Base-by-base conservation (phyloP, 2,797 vertebrate genomes). In the Aldrovandia affinis region DNA sequence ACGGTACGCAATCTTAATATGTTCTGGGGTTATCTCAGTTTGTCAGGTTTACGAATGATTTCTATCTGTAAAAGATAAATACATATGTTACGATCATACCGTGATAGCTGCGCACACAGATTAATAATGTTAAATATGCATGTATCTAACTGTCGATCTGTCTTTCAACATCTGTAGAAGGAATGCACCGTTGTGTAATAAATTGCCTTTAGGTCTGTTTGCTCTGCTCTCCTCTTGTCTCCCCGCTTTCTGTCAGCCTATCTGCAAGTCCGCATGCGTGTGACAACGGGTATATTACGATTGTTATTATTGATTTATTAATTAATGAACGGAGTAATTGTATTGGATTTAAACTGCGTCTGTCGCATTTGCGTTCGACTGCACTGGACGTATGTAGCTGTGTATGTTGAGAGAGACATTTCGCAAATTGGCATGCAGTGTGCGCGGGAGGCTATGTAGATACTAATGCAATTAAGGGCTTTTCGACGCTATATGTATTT, bases 21-120 rank as follows among this genome's bases (percentile, higher is more conserved):
- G 85, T 84, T 85, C 75, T 87, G 83, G 2, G 80, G 87, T 89
- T 83, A 89, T 85, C 88, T 84, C 83, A 42, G 83, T 86, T 8
- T 70, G 33, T 44, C 47, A 81, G 39, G 39, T 33, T 65, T 9
- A 25, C 57, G 9, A 20, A 36, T 39, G 9, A 42, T 73, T 54
- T 54, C 14, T 52, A 61, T 84, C 78, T 52, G 82, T 36, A 77
- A 57, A 83, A 61, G 75, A 61, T 78, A 30, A 33, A 70, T n/a
- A 80, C 14, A 54, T 80, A 28, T 50, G 30, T 50, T n/a, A 33
- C 47, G 14, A 52, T 28, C 42, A 28, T n/a, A 30, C 61, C 25
- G 44, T 70, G 39, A n/a, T n/a, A 30, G 25, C 42, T 68, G 81
- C 12, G 1, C 36, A 42, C n/a, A 84, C 44, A 80, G 30, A 85